phyloP scores from a whole-genome alignment of 1,140 invertebrate species.

The Zaprionus kolodkinae region DNA sequence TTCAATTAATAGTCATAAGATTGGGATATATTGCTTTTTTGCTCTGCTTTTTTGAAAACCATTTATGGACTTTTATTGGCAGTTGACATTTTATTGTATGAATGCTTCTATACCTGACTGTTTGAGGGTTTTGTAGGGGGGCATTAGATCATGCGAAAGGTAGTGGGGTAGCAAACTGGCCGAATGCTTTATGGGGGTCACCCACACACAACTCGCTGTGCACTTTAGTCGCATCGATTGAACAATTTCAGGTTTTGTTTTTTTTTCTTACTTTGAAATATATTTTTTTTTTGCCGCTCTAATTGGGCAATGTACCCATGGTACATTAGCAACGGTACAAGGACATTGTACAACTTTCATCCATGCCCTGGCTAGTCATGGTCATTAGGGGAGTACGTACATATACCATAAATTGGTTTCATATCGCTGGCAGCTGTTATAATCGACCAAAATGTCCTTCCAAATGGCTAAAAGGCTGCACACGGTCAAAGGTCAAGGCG shows the following conservation, averaged over 20 bases:
- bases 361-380: neutral
- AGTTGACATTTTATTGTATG: conserved; percentile 78
- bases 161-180: too few species aligned
- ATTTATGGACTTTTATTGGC: conserved; percentile 76
- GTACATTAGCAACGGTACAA: neutral
- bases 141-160: too few species aligned
- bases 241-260: conserved; percentile 24
- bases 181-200: conserved; percentile 1
- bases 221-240: conserved; percentile 58
- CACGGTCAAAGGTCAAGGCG: conserved; percentile 55
- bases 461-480: neutral
- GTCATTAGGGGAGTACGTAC: neutral
- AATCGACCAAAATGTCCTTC: conserved; percentile 13
- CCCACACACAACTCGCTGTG: conserved; percentile 32
- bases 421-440: conserved; percentile 1
- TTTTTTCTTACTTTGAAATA: too few species aligned
- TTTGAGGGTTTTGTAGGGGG: too few species aligned
- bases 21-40: too few species aligned
- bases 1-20: too few species aligned
- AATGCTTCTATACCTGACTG: conserved; percentile 46
- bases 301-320: conserved; percentile 16
- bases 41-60: neutral
- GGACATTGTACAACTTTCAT: conserved; percentile 6
- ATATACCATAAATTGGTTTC: conserved; percentile 5
- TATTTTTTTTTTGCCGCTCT: neutral